These are phyloP conservation scores for Rhynchonycteris naso DNA, from an alignment of 2,797 vertebrate species.

Conservation along the genomic window DNA sequence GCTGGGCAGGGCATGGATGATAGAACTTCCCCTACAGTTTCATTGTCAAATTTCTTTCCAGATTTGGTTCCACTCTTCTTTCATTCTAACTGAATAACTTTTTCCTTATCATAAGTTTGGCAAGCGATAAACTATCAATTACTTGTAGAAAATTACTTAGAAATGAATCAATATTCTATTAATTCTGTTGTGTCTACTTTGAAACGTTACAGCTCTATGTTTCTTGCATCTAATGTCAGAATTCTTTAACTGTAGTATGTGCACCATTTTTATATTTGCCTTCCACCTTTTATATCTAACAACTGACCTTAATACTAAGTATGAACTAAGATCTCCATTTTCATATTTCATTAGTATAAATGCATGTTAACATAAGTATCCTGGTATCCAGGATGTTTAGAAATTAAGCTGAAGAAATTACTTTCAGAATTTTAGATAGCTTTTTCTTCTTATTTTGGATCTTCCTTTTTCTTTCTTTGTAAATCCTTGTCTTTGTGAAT, in stretches of 20 bases:
- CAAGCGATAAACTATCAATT: slow-evolving; percentile 33
- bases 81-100: slow-evolving; percentile 4
- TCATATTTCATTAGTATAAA: slow-evolving; percentile 14
- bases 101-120: slow-evolving; percentile 42
- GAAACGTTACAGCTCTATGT: background rate
- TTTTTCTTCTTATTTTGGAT: slow-evolving; percentile 10
- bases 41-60: slow-evolving; percentile 25
- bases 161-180: slow-evolving; percentile 58
- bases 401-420: slow-evolving; percentile 29
- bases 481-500: slow-evolving; percentile 41
- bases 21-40: background rate
- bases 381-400: background rate
- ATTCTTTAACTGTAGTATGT: background rate
- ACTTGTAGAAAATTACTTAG: slow-evolving; percentile 61
- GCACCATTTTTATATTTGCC: background rate
- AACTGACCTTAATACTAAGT: background rate
- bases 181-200: slow-evolving; percentile 14
- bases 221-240: slow-evolving; percentile 55
- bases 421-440: background rate
- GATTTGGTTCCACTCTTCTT: background rate
- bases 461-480: background rate
- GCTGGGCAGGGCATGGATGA: background rate
- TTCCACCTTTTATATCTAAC: slow-evolving; percentile 43
- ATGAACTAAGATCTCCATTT: background rate
- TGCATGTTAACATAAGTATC: background rate